Conservation (phyloP, 2,797 vertebrate genomes). For the Tachyglossus aculeatus region DNA sequence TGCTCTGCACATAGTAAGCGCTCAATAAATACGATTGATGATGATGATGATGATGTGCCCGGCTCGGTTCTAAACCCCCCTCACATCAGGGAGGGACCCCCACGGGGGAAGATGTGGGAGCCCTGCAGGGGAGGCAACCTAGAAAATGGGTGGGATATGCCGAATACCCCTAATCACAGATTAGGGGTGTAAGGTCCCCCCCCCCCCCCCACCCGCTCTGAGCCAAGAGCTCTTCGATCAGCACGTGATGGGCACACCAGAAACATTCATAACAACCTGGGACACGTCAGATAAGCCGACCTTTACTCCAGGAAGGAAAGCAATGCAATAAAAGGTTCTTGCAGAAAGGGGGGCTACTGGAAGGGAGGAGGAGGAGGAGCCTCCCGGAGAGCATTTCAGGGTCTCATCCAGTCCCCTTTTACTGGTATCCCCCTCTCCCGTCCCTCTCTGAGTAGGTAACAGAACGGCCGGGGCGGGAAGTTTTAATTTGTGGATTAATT, state of each 20-base stretch:
- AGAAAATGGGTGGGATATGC: too few species aligned
- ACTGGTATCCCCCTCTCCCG: too few species aligned
- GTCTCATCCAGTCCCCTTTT: neutral
- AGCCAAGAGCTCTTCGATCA: slow-evolving; percentile 6
- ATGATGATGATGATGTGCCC: too few species aligned
- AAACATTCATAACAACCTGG: slow-evolving; percentile 1
- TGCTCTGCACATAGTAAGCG: too few species aligned
- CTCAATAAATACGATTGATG: too few species aligned
- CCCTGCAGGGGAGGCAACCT: too few species aligned
- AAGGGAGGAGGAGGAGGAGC: neutral
- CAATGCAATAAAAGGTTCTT: slow-evolving; percentile 10
- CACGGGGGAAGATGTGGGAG: neutral
- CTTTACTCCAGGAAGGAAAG: neutral
- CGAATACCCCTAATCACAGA: too few species aligned
- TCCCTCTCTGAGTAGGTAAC: neutral
- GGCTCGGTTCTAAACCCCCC: neutral
- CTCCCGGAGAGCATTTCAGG: neutral
- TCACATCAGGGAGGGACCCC: neutral
- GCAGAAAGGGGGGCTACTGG: neutral
- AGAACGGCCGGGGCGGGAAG: neutral
- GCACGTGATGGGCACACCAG: neutral
- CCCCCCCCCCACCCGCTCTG: too few species aligned
- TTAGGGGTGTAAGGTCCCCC: too few species aligned
- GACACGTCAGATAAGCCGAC: neutral
- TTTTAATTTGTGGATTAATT: neutral